Conservation (phyloP, 2,113 vertebrate genomes). For the Eulemur macaco region DNA sequence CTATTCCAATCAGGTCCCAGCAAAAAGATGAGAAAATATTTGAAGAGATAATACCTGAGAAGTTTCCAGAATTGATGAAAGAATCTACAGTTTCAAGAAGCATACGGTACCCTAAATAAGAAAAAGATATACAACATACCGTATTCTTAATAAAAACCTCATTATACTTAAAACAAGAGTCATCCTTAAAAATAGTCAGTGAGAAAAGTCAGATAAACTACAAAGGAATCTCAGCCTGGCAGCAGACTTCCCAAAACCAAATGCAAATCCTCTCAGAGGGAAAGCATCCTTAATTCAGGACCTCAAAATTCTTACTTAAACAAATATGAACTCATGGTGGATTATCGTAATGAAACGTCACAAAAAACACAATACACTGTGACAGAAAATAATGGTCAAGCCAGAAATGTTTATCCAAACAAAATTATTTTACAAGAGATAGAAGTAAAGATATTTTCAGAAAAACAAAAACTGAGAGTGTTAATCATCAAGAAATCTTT, state of each 20-base stretch:
- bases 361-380: not conserved
- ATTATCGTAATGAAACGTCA: not conserved
- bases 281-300: not conserved
- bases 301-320: not conserved
- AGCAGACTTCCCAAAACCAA: not conserved
- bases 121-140: not conserved
- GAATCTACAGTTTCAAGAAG: not conserved
- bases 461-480: not conserved
- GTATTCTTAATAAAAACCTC: not conserved
- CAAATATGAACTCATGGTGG: not conserved
- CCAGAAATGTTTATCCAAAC: not conserved
- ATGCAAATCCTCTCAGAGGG: not conserved
- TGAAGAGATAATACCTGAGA: not conserved
- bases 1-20: not conserved
- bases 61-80: not conserved
- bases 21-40: not conserved
- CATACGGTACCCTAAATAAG: not conserved
- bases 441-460: not conserved
- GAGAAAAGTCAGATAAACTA: not conserved
- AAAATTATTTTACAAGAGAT: not conserved
- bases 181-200: not conserved
- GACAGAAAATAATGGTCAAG: not conserved
- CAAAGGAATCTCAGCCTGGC: not conserved
- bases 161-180: not conserved
- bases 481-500: not conserved